Base-by-base conservation (phyloP, 2,888 invertebrate genomes). In the Erebia aethiops region DNA sequence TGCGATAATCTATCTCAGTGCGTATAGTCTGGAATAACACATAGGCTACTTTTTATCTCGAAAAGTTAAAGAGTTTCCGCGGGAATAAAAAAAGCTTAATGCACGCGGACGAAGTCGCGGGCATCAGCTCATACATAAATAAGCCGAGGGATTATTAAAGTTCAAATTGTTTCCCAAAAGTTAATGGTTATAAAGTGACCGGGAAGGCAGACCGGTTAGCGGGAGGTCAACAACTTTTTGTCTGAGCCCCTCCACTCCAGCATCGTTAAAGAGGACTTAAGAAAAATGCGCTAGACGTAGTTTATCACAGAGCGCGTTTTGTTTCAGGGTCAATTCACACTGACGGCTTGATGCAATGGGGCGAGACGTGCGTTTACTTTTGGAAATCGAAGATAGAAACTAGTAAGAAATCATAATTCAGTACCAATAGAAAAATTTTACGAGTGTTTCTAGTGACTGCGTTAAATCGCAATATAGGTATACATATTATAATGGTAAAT, bases 211-310 rank as follows among this genome's bases (percentile, higher is more conserved):
- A 66, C 56, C 66, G 66, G 66, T 43, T 21, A 46, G 46, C 41
- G 64, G 16, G 21, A 56, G 66, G 66, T 66, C 56, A 57, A 57
- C 66, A 56, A 57, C 66, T 66, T 66, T 56, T 66, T 66, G 56
- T 66, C 56, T 66, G 56, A 41, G 46, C 57, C 66, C 66, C 66
- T 43, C 18, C 56, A 11, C 35, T 35, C 35, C 35, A 54, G 21
- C 5, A 66, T 66, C 66, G 56, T 66, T 57, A 66, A 66, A 57
- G 66, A 56, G 66, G 66, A 43, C 56, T 56, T 66, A 57, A 66
- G 66, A 66, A 66, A 56, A 66, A 66, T 66, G 56, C 66, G 54
- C 66, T 66, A 66, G 54, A 57, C 66, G 66, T 56, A 66, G 9
- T 66, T 66, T 57, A 56, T 43, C 66, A 57, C 14, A 16, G 16